Evolutionary conservation across 2,797 vertebrate species (phyloP).

Genomic region (Micrastur ruficollis): DNA sequence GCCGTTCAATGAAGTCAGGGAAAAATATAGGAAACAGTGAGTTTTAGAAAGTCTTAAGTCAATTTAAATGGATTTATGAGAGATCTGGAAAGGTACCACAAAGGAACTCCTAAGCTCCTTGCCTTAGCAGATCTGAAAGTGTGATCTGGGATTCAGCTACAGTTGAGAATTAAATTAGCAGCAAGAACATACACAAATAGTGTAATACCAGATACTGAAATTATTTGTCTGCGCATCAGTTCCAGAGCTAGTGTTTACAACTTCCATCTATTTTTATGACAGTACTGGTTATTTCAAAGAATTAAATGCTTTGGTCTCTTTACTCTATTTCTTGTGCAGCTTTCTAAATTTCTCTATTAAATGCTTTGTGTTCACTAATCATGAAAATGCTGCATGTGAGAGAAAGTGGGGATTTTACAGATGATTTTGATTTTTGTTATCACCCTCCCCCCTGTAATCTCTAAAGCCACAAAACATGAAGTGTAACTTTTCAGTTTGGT

Average conservation of each 20-base stretch:
- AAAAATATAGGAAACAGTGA: not conserved
- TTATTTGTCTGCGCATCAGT: not conserved
- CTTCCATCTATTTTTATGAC: not conserved
- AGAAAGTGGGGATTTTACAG: not conserved
- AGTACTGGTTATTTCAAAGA: not conserved
- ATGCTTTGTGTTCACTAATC: not conserved
- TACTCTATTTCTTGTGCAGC: not conserved
- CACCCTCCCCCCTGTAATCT: not conserved
- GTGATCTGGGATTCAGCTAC: not conserved
- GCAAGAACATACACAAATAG: not conserved
- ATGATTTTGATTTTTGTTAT: constrained; percentile 1
- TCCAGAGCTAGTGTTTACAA: not conserved
- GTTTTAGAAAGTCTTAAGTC: not conserved
- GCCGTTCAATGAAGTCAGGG: not conserved
- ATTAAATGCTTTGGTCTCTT: not conserved
- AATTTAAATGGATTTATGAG: not conserved
- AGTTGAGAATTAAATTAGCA: not conserved
- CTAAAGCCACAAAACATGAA: not conserved
- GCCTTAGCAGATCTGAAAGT: not conserved
- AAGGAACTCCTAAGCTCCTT: not conserved
- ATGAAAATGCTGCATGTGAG: not conserved
- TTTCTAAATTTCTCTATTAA: constrained; percentile 1
- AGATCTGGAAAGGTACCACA: not conserved
- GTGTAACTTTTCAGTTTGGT: not conserved
- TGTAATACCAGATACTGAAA: not conserved